phyloP scores from a whole-genome alignment of 2,797 vertebrate genomes.

The Acanthornis magna region DNA sequence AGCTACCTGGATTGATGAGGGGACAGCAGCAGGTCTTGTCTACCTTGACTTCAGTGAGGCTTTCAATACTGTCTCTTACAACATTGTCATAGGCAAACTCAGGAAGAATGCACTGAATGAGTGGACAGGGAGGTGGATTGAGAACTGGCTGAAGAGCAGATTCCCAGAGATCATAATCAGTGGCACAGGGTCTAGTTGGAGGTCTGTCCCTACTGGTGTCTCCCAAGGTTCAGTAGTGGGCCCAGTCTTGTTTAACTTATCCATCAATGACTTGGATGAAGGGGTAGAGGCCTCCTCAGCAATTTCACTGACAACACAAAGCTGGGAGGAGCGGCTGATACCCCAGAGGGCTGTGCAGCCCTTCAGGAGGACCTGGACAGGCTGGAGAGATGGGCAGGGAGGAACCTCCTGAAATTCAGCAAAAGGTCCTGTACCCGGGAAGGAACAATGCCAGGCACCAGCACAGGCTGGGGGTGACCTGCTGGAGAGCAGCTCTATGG shows the following conservation, averaged over 20 bases:
- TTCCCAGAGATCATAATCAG: too few species aligned
- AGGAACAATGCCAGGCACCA: neutral
- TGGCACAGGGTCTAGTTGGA: neutral
- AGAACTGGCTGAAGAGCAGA: neutral
- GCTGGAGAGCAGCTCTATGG: neutral
- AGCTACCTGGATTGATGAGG: accelerated
- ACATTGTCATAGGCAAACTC: neutral
- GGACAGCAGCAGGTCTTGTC: neutral
- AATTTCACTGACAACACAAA: neutral
- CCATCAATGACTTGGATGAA: neutral
- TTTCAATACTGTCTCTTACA: neutral
- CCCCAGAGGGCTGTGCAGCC: neutral
- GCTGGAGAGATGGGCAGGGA: neutral
- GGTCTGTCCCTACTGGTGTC: accelerated
- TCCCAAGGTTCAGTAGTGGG: neutral
- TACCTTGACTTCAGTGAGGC: neutral
- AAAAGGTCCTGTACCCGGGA: neutral
- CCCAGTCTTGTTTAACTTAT: neutral
- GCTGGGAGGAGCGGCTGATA: neutral
- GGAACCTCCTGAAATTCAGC: neutral
- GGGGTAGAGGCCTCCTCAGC: neutral
- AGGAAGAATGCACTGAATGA: too few species aligned
- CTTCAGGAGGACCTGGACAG: neutral
- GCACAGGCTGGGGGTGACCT: neutral
- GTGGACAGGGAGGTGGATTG: neutral